Base-by-base conservation (phyloP, 2,797 vertebrate species). In the Cyclopterus lumpus region DNA sequence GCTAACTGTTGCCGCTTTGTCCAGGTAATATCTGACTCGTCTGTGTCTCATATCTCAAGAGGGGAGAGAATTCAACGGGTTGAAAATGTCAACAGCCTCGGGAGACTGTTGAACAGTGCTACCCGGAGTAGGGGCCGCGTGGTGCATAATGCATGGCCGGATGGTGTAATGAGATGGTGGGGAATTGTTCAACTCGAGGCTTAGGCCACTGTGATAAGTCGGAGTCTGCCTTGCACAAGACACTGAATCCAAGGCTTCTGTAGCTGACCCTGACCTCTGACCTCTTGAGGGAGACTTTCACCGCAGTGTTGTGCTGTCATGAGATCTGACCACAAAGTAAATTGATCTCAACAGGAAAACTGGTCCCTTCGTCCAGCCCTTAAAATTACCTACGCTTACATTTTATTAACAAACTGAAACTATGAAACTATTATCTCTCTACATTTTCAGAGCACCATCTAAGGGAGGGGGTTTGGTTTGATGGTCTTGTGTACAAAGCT, bases 21-120 rank as follows among this genome's bases (percentile, higher is more conserved):
- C 20, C 70, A 63, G 76, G 82, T 78, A 69, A 69, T 81, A 81
- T 83, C 80, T 80, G 49, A 73, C 57, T 73, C 3, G 0, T 66
- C 55, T 76, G 73, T 74, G 79, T 89, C 75, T 81, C 73, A 77
- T 79, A 73, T 88, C 85, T 83, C 86, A 72, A 54, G 81, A 81
- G 88, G 76, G 68, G 18, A 49, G 68, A 84, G 49, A 78, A 89
- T 78, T 82, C 71, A 80, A 63, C 11, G 26, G 79, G 83, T 81
- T 85, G 75, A 80, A 88, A 84, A 89, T 90, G 84, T 89, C 88
- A 82, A 75, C 67, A 78, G 68, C 75, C 80, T 77, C 60, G 0
- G 75, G 85, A 86, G 85, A 78, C 42, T 40, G 67, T 24, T 62
- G 72, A 82, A 75, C 67, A 85, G 24, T 58, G 63, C 72, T 65